Base-by-base conservation (phyloP, 2,888 invertebrate genomes). In the Agonopterix alstromeriana region DNA sequence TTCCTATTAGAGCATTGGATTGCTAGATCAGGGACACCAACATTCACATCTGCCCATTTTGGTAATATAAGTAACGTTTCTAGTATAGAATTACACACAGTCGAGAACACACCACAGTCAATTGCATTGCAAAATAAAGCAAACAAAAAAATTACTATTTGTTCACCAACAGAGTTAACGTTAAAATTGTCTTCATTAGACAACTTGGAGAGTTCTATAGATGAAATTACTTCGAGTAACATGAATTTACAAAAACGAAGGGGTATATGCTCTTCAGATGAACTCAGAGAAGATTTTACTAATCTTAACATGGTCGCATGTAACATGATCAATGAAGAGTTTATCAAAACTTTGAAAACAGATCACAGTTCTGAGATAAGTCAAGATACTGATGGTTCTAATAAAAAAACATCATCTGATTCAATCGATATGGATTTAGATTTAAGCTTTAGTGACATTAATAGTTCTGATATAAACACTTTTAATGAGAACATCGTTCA, bases 191-290 rank as follows among this genome's bases (percentile, higher is more conserved):
- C 82, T 14, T 75, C 82, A 45, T 71, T 82, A 56, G 80, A 82
- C 48, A 82, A 74, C 56, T 61, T 84, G 53, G 88, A 86, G 64
- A 85, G 85, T 53, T 85, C 87, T 7, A 82, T 87, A 48, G 85
- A 87, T 56, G 83, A 85, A 70, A 81, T 89, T 42, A 85, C 86
- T 14, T 70, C 82, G 1, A 78, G 74, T 51, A 85, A 77, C 53
- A 58, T 89, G 41, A 85, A 84, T 54, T 72, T 86, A 42, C 88
- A 90, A 60, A 91, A 90, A 68, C 82, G 91, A 2, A 77, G 91
- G 48, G 91, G 90, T 7, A 91, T 91, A 58, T 91, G 90, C 65
- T 90, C 90, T 1, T 83, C 90, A 10, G 90, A 86, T 60, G 90
- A 90, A 54, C 65, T 91, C 10, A 80, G 82, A 57, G 76, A 85